Evolutionary conservation across 2,888 invertebrate genomes (phyloP), one percentile per base, ranked within the genome.

Genomic region (Coremacera marginata): DNA sequence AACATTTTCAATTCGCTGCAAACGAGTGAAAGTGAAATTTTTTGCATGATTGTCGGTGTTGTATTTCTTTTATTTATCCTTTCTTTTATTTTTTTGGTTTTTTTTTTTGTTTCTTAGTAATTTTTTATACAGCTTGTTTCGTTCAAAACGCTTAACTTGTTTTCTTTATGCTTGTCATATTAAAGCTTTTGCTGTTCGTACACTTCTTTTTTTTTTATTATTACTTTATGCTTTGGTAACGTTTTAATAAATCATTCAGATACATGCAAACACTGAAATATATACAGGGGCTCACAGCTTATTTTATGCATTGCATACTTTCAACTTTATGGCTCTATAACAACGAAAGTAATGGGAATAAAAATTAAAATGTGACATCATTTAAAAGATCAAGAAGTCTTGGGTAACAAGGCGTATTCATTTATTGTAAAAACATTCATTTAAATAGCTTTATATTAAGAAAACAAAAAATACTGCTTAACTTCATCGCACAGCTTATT

Each of bases 11-110:
- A 34, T 25, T 51, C 49, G 27, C 14, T 51, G n/a, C 22, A 51
- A 68, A 68, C 51, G 14, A 34, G 68, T 75, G 75, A 75, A 75
- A 75, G 75, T 75, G 75, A 75, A 75, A 75, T 70, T 67, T 65
- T 75, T 75, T 31, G 75, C 68, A 70, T 65, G 65, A 37, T 31
- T 52, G 25, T 63, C 51, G 49, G 49, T 63, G 63, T 25, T 34
- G 9, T 68, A 7, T 57, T 57, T 68, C 14, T 49, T 62, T 16
- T 62, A 25, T 49, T 57, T 51, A 31, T 44, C 49, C 19, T 55
- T 70, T 76, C 49, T 55, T 57, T 63, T 31, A n/a, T 63, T 76
- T 34, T 44, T 52, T 63, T 25, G 14, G 31, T n/a, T n/a, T 49
- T 51, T 22, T 37, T 14, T 14, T 14, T 51, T 27, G 22, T 52